Evolutionary conservation across 2,113 vertebrate genomes (phyloP).

Genomic region (Erythrolamprus reginae): DNA sequence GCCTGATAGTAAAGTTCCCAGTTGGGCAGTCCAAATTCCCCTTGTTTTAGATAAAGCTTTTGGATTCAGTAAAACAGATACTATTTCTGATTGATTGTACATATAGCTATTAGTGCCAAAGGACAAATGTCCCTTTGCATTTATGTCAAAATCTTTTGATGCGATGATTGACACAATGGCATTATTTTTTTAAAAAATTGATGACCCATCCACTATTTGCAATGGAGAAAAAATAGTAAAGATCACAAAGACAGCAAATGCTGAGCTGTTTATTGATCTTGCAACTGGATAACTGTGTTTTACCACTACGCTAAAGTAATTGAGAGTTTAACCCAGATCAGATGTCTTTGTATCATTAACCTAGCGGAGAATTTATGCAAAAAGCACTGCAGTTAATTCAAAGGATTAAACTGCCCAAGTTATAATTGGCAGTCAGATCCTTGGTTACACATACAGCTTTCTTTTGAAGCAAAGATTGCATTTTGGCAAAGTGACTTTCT

Average conservation of each 20-base stretch:
- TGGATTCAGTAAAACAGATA: background rate
- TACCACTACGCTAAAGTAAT: background rate
- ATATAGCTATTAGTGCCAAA: background rate
- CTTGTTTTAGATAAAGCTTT: background rate
- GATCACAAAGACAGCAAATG: background rate
- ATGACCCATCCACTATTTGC: background rate
- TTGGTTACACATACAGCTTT: constrained; percentile 12
- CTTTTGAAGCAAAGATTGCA: background rate
- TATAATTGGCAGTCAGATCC: background rate
- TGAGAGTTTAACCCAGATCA: background rate
- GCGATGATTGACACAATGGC: background rate
- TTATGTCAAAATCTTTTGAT: background rate
- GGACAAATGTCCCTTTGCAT: background rate
- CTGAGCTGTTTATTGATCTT: background rate
- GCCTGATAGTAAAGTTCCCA: too few relatives aligned
- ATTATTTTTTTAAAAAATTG: background rate
- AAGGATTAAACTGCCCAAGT: constrained; percentile 3
- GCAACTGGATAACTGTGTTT: background rate
- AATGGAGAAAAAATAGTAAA: background rate
- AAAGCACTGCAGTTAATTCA: background rate
- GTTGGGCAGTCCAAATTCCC: too few relatives aligned
- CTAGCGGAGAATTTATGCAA: background rate
- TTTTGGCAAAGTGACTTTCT: background rate
- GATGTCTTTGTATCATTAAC: background rate
- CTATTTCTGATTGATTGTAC: background rate